Evolutionary conservation across 2,113 vertebrate genomes (phyloP), one percentile per base, ranked within the genome.

Genomic region (Cairina moschata): DNA sequence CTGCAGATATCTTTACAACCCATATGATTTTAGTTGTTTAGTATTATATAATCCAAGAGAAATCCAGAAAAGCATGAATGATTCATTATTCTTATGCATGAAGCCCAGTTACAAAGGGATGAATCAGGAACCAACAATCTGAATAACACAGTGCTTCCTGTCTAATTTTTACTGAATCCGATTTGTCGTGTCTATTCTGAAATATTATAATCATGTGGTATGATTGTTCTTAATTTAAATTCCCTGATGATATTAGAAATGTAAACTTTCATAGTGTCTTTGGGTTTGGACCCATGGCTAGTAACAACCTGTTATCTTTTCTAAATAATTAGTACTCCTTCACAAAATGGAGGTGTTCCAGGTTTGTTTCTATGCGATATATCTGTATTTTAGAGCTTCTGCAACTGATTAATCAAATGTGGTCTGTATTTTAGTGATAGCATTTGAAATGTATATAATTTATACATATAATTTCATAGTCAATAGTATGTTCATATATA

Each of bases 301-400:
- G 13, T 58, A 54, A 21, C 9, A 22, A 29, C 25, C 21, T 80
- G 4, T 40, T 80, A 36, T 4, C 40, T 89, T 93, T 79, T 55
- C 69, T 58, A 40, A 68, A 36, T n/a, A 55, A 18, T 13, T 4
- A 12, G 34, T 76, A 17, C 15, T 55, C 16, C 58, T 50, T 56
- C 20, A 13, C 48, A 42, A 93, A 72, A 40, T 17, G 12, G 44
- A 73, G 62, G 58, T 82, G 36, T 72, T 82, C 11, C 0, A 0
- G 54, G 26, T 40, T 95, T 71, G 69, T 54, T 91, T 42, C 15
- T 26, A 6, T 65, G 58, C 50, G 14, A 65, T 79, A 7, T 1
- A 42, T 25, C 11, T 66, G 13, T 78, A 26, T 83, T 74, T 65
- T 79, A 77, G 85, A 83, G 54, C 58, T 93, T 73, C 38, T 92